Conservation (phyloP, 2,113 vertebrate genomes). For the Stercorarius parasiticus region DNA sequence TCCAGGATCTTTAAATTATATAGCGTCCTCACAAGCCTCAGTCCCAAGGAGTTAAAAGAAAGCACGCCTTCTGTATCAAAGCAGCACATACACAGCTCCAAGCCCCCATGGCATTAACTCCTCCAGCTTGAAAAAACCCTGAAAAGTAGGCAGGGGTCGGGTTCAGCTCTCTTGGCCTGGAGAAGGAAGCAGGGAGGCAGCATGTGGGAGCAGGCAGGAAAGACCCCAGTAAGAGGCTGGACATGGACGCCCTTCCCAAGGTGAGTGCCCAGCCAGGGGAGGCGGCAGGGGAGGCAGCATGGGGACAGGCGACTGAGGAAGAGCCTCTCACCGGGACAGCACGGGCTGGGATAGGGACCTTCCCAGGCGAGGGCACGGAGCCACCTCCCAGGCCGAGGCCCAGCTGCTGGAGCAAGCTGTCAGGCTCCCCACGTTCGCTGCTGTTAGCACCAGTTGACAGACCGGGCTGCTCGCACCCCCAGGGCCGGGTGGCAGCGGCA, state of each 20-base stretch:
- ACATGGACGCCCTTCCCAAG: no score
- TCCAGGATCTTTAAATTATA: background rate
- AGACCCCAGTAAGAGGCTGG: no score
- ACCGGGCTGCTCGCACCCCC: rapidly evolving
- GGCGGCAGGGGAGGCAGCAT: no score
- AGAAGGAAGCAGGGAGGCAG: background rate
- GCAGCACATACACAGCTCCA: background rate
- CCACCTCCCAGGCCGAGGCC: background rate
- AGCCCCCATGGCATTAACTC: background rate
- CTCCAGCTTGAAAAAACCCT: background rate
- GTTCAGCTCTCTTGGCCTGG: background rate
- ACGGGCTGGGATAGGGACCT: background rate
- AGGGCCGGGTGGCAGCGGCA: background rate
- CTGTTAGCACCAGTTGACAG: no score
- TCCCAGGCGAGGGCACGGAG: rapidly evolving
- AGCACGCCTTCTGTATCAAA: background rate
- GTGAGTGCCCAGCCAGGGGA: background rate
- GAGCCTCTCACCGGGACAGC: background rate
- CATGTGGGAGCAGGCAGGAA: rapidly evolving
- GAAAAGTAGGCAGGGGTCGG: background rate
- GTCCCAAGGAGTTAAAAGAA: background rate
- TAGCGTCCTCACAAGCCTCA: background rate
- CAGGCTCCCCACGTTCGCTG: background rate
- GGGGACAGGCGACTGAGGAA: background rate
- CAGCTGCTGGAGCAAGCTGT: background rate